These are phyloP conservation scores for Clarias magur DNA, from an alignment of 2,113 vertebrate genomes.

Conservation along the genomic window DNA sequence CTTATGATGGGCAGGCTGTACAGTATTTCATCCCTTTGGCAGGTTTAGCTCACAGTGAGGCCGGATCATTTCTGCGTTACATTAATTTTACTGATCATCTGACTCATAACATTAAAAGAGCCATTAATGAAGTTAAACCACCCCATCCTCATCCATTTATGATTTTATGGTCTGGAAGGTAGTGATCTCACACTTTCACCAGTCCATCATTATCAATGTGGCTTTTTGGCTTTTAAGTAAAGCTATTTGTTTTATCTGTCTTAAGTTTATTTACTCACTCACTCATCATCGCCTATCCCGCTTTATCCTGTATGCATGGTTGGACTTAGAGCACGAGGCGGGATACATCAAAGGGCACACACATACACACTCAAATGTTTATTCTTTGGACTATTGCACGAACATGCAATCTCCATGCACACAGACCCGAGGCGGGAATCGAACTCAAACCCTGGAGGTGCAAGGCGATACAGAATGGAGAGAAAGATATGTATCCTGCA, in stretches of 20 bases:
- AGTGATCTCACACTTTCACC: not conserved
- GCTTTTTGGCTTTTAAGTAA: not conserved
- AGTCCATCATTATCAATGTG: not conserved
- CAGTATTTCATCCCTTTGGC: conserved; percentile 43
- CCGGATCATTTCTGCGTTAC: conserved; percentile 40
- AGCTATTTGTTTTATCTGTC: not conserved
- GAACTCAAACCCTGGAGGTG: too few species aligned
- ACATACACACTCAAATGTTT: too few species aligned
- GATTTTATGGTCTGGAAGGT: not conserved
- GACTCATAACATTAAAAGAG: conserved; percentile 12
- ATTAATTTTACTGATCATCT: conserved; percentile 45
- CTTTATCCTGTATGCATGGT: too few species aligned
- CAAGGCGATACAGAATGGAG: not conserved
- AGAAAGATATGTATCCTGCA: not conserved
- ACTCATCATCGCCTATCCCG: too few species aligned
- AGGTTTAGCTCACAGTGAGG: conserved; percentile 40
- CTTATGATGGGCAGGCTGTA: conserved; percentile 12
- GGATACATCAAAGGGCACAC: too few species aligned
- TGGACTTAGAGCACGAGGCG: too few species aligned
- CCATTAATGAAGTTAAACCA: conserved; percentile 39
- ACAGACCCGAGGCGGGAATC: too few species aligned
- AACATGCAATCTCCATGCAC: too few species aligned
- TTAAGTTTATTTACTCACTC: not conserved
- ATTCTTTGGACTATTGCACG: too few species aligned
- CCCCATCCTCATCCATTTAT: conserved; percentile 12